Evolutionary conservation across 2,797 vertebrate genomes (phyloP), one percentile per base, ranked within the genome.

Genomic region (Tinamus major): DNA sequence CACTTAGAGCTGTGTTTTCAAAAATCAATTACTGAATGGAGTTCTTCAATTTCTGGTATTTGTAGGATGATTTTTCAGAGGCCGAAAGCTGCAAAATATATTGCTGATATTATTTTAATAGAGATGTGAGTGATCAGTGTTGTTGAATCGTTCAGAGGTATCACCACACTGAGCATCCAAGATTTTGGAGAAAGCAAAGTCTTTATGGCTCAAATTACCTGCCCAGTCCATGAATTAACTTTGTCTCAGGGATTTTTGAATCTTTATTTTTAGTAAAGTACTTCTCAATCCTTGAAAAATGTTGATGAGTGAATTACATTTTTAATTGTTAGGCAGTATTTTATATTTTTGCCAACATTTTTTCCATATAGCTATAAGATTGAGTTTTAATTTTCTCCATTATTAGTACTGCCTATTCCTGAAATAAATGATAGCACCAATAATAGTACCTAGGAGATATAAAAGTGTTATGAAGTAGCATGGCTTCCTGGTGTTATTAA

Each of bases 1-100:
- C 84, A 81, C 78, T 89, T 87, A 79, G 58, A 82, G 87, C 75
- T 77, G 18, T 79, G 16, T 90, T 93, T 79, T 82, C 42, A 85
- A 81, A 89, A 92, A 24, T 12, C 23, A 7, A 49, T 53, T 70
- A 26, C 10, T 70, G 72, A 90, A 64, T 80, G 56, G 44, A 37
- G 31, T 70, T 53, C 16, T 87, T 82, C 78, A 33, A 42, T 41
- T 79, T 68, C 64, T 85, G 68, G 37, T 56, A 58, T n/a, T 76
- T 74, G 9, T 46, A 87, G 23, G 17, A 64, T 79, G 0, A 1
- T 68, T 88, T 81, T 46, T 31, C 59, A 3, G 5, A 9, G 56
- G 5, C 48, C 67, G 69, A 71, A 68, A 78, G 56, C 63, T 42
- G 76, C 59, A 55, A 89, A 87, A 53, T 41, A 71, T n/a, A 24